Percentiles rank a stretch among this genome's conserved stretches.
These are phyloP conservation scores for Tenthredo notha DNA, from an alignment of 2,888 invertebrate species.

Conservation along the genomic window DNA sequence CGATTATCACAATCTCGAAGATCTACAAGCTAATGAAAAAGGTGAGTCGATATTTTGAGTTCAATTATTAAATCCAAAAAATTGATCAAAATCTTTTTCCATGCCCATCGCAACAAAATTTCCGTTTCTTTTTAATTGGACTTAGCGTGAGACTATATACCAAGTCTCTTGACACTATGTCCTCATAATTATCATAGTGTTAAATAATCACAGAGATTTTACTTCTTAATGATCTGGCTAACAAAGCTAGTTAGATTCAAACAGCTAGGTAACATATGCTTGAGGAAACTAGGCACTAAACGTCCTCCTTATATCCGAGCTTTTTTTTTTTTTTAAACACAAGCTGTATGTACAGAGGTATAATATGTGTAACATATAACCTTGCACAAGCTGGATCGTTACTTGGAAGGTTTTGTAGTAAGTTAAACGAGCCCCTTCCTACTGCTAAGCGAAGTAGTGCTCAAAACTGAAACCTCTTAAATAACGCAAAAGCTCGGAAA, in stretches of 20 bases:
- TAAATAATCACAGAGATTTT: not conserved
- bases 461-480: not conserved
- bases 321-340: not conserved
- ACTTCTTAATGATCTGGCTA: not conserved
- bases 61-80: not conserved
- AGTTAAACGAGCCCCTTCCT: not conserved
- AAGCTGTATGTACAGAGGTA: not conserved
- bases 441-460: not conserved
- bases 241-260: not conserved
- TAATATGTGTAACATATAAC: not conserved
- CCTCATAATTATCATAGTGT: not conserved
- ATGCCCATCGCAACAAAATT: not conserved
- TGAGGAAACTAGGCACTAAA: not conserved
- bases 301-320: not conserved
- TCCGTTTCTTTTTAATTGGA: not conserved
- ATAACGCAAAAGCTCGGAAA: not conserved
- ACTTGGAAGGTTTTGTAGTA: conserved; percentile 34
- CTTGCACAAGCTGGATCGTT: conserved; percentile 29
- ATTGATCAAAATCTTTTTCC: not conserved
- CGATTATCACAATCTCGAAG: not conserved
- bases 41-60: not conserved
- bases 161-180: not conserved
- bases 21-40: not conserved
- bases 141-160: not conserved
- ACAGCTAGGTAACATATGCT: not conserved